A percentile compares a stretch with the other conserved stretches of the same genome.
phyloP scores from a whole-genome alignment of 2,113 vertebrate species.

The Hydropotes inermis region DNA sequence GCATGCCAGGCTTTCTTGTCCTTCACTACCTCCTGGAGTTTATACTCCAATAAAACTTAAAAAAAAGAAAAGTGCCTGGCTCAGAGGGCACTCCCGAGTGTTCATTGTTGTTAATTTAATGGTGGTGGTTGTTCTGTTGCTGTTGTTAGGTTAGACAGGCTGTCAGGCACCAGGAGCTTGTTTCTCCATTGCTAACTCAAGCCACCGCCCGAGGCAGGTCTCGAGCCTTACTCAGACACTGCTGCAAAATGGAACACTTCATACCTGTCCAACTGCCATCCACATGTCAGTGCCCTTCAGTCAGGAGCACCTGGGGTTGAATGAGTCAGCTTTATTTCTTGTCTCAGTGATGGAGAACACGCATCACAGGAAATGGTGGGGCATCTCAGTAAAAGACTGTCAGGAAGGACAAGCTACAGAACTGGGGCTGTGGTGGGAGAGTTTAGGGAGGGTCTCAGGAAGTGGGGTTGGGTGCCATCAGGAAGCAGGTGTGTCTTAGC shows the following conservation, averaged over 20 bases:
- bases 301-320: not conserved
- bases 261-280: not conserved
- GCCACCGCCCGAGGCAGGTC: not conserved
- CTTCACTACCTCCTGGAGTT: not conserved
- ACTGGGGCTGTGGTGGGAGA: not conserved
- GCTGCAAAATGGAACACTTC: not conserved
- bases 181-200: not conserved
- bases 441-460: not conserved
- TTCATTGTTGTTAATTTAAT: not conserved
- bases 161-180: not conserved
- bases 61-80: not conserved
- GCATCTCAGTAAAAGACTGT: not conserved
- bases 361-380: rapidly evolving
- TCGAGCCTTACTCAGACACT: not conserved
- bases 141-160: not conserved
- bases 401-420: not conserved
- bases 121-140: not conserved
- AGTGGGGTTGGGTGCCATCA: not conserved
- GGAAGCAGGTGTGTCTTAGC: not conserved
- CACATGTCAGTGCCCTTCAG: too few relatives aligned
- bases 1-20: not conserved
- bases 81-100: not conserved
- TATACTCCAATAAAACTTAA: not conserved
- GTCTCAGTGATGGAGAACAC: rapidly evolving
- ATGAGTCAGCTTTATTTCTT: too few relatives aligned